Evolutionary conservation across 2,113 vertebrate species (phyloP), one percentile per base, ranked within the genome.

Genomic region (Tauraco erythrolophus): DNA sequence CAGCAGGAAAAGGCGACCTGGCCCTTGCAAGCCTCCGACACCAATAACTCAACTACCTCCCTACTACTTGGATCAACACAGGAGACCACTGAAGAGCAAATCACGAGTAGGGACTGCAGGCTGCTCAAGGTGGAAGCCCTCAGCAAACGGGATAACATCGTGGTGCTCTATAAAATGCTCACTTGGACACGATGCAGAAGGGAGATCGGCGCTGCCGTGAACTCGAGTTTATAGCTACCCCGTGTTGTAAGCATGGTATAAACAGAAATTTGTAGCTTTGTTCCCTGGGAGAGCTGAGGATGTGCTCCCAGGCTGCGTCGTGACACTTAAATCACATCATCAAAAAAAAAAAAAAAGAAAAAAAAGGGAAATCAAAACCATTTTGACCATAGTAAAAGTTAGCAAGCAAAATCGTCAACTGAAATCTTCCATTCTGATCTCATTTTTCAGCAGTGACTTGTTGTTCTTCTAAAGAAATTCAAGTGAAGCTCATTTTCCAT

Each of bases 61-160:
- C 45, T 28, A 45, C 9, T 9, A 17, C 18, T 64, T 25, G 2
- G 0, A 7, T 31, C 23, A 4, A 37, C 2, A 12, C 3, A 18
- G 33, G 41, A 66, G 74, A 51, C 5, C 0, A 4, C 45, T 33
- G 19, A 54, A 22, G 35, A 70, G 30, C 68, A 28, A 35, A 64
- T 2, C 2, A 1, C 11, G 14, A 56, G 50, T 1, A 13, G 2
- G 3, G 35, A 50, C 25, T 23, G 11, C 58, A 30, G 14, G 37
- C 21, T 35, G 25, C 41, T n/a, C 28, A 0, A 19, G 31, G 37
- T 53, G 24, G 14, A 80, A 31, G 10, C 13, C 53, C 11, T 1
- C 28, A 14, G 54, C 37, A 37, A 84, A 51, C 12, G 4, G 35
- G 33, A 18, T 35, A 56, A 50, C 10, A 37, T 14, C 5, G 2